phyloP scores from a whole-genome alignment of 2,113 vertebrate genomes.

The Varanus salvator region DNA sequence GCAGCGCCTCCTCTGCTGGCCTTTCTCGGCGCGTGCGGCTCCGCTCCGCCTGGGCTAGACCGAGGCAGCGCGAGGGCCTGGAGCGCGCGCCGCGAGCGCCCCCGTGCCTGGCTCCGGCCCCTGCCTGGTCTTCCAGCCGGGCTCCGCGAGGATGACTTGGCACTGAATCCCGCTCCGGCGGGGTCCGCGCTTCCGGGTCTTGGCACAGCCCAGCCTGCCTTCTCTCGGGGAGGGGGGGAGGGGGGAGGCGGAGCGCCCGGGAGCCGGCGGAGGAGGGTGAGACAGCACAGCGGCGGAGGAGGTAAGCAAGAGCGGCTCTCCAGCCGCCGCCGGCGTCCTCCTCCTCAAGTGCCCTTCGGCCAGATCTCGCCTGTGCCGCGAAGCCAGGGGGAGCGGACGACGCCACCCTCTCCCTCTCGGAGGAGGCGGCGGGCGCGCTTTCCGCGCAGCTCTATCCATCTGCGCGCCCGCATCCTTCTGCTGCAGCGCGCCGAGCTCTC shows the following conservation, averaged over 20 bases:
- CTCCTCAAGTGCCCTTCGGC: slow-evolving; percentile 16
- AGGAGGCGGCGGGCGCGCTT: not conserved
- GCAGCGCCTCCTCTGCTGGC: not conserved
- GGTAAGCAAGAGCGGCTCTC: slow-evolving; percentile 42
- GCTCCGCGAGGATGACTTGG: not conserved
- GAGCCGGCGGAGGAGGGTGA: not conserved
- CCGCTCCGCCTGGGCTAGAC: not conserved
- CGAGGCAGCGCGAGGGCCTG: not conserved
- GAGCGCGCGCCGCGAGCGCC: not conserved
- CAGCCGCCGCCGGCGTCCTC: not conserved
- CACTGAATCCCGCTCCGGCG: not conserved
- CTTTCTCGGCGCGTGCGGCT: not conserved
- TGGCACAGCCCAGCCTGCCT: not conserved
- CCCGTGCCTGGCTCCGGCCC: not conserved
- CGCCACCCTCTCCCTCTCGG: not conserved
- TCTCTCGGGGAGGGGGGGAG: not conserved
- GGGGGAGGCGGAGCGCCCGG: slow-evolving; percentile 6
- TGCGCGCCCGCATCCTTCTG: not conserved
- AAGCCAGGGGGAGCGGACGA: not conserved
- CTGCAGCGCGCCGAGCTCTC: not conserved
- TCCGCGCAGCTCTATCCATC: slow-evolving; percentile 19
- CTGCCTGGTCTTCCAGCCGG: not conserved
- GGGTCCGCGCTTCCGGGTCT: not conserved
- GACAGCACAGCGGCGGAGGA: slow-evolving; percentile 32
- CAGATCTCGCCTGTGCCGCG: slow-evolving; percentile 45